Evolutionary conservation across 2,888 invertebrate genomes (phyloP).

Genomic region (Rhodophaea formosa): DNA sequence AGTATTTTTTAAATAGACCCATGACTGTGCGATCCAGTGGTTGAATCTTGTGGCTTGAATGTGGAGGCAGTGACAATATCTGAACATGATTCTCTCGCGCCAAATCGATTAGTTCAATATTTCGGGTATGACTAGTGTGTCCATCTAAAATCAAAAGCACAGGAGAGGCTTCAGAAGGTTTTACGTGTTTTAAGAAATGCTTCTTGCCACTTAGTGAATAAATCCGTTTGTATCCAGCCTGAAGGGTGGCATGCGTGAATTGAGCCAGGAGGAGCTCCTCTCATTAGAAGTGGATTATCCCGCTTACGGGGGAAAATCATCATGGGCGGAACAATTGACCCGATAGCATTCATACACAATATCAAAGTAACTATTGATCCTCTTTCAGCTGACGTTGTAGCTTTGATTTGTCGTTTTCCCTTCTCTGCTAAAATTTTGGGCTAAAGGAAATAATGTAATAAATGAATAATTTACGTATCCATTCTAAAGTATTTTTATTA

Average conservation of each 20-base stretch:
- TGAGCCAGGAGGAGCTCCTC: conserved; percentile 26
- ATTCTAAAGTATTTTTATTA: too few relatives aligned
- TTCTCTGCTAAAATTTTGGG: too few relatives aligned
- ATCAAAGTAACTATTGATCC: too few relatives aligned
- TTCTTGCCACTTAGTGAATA: conserved; percentile 28
- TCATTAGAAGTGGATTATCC: background rate
- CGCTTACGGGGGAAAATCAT: conserved; percentile 34
- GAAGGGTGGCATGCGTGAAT: conserved; percentile 26
- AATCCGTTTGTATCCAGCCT: conserved; percentile 27
- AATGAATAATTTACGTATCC: too few relatives aligned
- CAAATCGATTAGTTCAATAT: conserved; percentile 22
- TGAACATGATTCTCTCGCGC: conserved; percentile 22
- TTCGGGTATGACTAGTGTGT: conserved; percentile 22
- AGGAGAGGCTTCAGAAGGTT: conserved; percentile 22
- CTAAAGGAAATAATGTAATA: too few relatives aligned
- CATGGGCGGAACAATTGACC: conserved; percentile 15
- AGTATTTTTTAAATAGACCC: conserved; percentile 25
- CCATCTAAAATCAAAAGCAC: conserved; percentile 24
- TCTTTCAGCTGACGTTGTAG: background rate
- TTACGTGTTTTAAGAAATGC: conserved; percentile 23
- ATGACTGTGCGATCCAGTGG: conserved; percentile 24
- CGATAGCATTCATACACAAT: too few relatives aligned
- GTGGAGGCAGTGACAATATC: conserved; percentile 23
- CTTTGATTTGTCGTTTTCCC: too few relatives aligned
- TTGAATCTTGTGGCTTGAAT: conserved; percentile 25